Evolutionary conservation across 2,888 invertebrate genomes (phyloP).

Genomic region (Leptopilina syphax): DNA sequence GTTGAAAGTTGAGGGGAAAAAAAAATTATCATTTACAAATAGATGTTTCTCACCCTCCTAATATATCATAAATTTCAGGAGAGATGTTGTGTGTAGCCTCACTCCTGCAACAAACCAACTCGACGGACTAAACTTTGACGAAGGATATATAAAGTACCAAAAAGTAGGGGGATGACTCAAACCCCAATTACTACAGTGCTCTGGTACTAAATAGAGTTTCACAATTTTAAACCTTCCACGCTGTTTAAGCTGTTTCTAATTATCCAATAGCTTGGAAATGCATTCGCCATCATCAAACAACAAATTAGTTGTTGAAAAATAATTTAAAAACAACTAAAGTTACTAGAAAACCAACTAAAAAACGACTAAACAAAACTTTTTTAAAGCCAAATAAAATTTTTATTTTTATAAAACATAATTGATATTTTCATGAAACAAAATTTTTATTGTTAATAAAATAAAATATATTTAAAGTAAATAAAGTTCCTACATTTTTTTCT

Average conservation of each 20-base stretch:
- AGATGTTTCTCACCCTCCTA: not conserved
- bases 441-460: too few relatives aligned
- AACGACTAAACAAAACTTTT: too few relatives aligned
- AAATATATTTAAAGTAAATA: too few relatives aligned
- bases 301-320: too few relatives aligned
- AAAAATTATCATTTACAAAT: constrained; percentile 4
- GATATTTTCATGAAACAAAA: too few relatives aligned
- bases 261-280: not conserved
- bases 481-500: too few relatives aligned
- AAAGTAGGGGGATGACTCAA: constrained; percentile 13
- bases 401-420: too few relatives aligned
- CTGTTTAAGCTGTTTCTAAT: constrained; percentile 1
- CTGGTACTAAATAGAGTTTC: not conserved
- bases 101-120: constrained; percentile 3
- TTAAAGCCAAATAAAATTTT: too few relatives aligned
- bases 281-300: too few relatives aligned
- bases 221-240: constrained; percentile 4
- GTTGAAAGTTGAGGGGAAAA: not conserved
- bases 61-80: constrained; percentile 1
- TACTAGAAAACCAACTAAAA: too few relatives aligned
- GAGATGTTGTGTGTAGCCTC: constrained; percentile 2
- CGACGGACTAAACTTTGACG: constrained; percentile 6
- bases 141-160: constrained; percentile 14
- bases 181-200: not conserved
- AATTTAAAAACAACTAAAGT: too few relatives aligned